phyloP scores from a whole-genome alignment of 2,797 vertebrate genomes.

The Tolypeutes matacus region DNA sequence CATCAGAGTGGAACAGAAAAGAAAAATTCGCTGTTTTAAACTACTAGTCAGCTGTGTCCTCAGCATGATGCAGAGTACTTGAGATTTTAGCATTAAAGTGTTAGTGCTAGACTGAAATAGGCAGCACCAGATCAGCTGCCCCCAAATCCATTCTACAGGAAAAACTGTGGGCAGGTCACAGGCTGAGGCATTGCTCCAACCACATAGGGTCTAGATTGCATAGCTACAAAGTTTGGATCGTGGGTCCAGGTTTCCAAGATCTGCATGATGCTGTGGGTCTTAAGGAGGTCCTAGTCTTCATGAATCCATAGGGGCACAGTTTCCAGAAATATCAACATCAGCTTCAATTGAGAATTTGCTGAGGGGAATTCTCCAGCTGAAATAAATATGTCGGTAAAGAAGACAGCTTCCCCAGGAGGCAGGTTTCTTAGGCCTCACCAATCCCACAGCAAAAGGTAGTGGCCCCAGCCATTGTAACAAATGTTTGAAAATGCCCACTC shows the following conservation, averaged over 20 bases:
- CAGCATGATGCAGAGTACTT: neutral
- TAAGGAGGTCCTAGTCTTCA: neutral
- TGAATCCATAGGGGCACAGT: neutral
- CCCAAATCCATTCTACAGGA: too few species aligned
- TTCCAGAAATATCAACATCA: constrained; percentile 32
- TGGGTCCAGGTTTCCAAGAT: neutral
- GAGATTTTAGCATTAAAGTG: neutral
- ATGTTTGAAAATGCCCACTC: neutral
- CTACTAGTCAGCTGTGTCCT: neutral
- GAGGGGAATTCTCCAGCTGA: neutral
- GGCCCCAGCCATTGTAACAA: neutral
- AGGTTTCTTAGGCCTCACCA: neutral
- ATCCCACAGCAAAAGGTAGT: neutral
- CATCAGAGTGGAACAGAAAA: neutral
- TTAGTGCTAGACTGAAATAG: neutral
- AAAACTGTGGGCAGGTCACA: neutral
- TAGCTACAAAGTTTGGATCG: neutral
- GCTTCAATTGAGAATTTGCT: too few species aligned
- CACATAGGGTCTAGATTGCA: neutral
- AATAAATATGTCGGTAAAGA: neutral
- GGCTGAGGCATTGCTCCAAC: neutral
- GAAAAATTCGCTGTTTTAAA: neutral
- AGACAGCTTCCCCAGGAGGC: neutral
- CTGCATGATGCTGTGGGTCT: neutral
- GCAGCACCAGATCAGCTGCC: neutral